Base-by-base conservation (phyloP, 2,797 vertebrate genomes). In the Graptemys geographica region DNA sequence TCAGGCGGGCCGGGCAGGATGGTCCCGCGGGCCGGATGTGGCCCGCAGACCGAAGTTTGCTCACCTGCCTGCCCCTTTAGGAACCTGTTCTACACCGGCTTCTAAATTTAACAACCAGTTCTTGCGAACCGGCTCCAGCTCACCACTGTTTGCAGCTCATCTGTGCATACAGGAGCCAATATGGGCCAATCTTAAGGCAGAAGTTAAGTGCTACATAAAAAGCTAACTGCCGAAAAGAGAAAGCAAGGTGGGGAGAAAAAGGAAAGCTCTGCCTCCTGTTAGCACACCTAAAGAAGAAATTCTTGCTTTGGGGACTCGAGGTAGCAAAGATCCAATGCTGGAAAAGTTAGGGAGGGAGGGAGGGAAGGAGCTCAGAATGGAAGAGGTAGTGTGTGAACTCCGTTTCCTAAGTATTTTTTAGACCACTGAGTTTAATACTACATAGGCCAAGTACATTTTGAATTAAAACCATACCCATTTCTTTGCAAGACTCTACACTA, bases 381-480 rank as follows among this genome's bases (percentile, higher is more conserved):
- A 84, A 84, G 57, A 78, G 1, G 6, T 28, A 23, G 85, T 79
- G 15, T 57, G 18, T 31, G 11, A 83, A 78, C 74, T 49, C 8
- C n/a, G 3, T 74, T 74, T 76, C 41, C 74, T 28, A 76, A 16
- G 6, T 76, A 47, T 23, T 19, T 69, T 47, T 47, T 44, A 47
- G 23, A 76, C 28, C 23, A 47, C 8, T 41, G 44, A 27, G 5
- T 23, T 47, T 12, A 56, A 49, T 47, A 47, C 62, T 49, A 25
- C 5, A 3, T n/a, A 3, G 25, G 37, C 4, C 0, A 1, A 78
- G 8, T 3, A 65, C 1, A 8, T 44, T 85, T 79, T 79, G 52
- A 88, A 81, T 6, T 5, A 69, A n/a, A 92, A 19, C 31, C 28
- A 25, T n/a, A 52, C 8, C 12, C 74, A 47, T 28, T 76, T 28